phyloP scores from a whole-genome alignment of 2,888 invertebrate genomes.

The Metacarcinus magister region DNA sequence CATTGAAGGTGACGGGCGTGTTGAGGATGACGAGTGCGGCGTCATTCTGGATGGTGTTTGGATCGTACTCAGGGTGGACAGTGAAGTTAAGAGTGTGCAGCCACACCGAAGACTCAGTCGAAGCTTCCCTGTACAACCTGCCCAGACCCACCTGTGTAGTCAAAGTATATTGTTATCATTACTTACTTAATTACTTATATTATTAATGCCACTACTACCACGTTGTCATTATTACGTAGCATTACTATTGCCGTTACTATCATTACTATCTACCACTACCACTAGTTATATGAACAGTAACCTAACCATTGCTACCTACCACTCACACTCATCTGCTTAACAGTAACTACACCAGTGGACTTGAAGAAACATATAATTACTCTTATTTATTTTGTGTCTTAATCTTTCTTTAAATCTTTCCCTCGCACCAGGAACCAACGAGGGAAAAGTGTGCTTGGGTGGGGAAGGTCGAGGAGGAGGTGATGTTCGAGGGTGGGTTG shows the following conservation, averaged over 20 bases:
- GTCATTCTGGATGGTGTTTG: constrained; percentile 65
- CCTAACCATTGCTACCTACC: too few relatives aligned
- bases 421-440: not conserved
- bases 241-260: too few relatives aligned
- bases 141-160: constrained; percentile 71
- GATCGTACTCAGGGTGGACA: constrained; percentile 73
- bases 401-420: too few relatives aligned
- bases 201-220: too few relatives aligned
- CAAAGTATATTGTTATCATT: not conserved
- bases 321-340: too few relatives aligned
- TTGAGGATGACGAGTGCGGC: constrained; percentile 68
- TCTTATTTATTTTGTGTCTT: too few relatives aligned
- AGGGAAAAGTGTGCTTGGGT: not conserved
- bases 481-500: not conserved
- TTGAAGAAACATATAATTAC: too few relatives aligned
- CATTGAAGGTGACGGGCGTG: constrained; percentile 55
- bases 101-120: constrained; percentile 5
- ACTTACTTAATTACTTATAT: not conserved
- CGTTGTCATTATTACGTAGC: too few relatives aligned
- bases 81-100: constrained; percentile 32
- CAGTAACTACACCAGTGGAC: too few relatives aligned
- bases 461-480: not conserved
- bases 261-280: too few relatives aligned
- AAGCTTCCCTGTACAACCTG: constrained; percentile 50
- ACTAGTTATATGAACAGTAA: too few relatives aligned